Conservation (phyloP, 1,140 invertebrate genomes). For the Lineus longissimus region DNA sequence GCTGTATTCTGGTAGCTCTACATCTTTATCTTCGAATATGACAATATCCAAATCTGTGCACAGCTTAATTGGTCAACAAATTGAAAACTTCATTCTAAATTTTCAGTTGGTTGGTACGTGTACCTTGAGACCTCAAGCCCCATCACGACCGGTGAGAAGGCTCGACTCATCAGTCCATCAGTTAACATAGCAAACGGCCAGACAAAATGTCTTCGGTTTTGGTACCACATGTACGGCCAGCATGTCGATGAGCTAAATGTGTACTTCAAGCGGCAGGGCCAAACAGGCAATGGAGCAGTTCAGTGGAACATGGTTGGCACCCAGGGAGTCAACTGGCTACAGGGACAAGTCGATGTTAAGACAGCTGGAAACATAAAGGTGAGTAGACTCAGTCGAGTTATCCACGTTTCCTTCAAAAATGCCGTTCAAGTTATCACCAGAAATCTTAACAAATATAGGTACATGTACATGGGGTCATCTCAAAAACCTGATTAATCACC, state of each 20-base stretch:
- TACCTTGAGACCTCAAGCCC: constrained; percentile 23
- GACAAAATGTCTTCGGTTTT: constrained; percentile 57
- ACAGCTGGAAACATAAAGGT: neutral
- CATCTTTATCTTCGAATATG: too few relatives aligned
- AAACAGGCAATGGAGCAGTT: neutral
- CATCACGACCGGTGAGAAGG: constrained; percentile 14
- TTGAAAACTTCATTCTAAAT: too few relatives aligned
- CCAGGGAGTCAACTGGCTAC: constrained; percentile 11
- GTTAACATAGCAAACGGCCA: neutral
- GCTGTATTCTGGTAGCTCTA: too few relatives aligned
- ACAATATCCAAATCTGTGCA: too few relatives aligned
- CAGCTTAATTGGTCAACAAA: too few relatives aligned
- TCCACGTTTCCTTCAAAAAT: too few relatives aligned
- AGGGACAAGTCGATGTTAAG: neutral
- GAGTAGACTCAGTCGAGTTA: neutral
- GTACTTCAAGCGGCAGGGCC: neutral
- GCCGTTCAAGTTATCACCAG: too few relatives aligned
- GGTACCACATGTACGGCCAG: constrained; percentile 70
- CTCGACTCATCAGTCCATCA: constrained; percentile 4
- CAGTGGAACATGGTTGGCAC: constrained; percentile 4
- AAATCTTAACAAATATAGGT: too few relatives aligned
- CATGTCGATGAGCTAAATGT: neutral
- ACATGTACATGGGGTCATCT: too few relatives aligned
- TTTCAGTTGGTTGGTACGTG: constrained; percentile 24
- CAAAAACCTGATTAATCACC: too few relatives aligned